Base-by-base conservation (phyloP, 2,888 invertebrate genomes). In the Deilephila porcellus region DNA sequence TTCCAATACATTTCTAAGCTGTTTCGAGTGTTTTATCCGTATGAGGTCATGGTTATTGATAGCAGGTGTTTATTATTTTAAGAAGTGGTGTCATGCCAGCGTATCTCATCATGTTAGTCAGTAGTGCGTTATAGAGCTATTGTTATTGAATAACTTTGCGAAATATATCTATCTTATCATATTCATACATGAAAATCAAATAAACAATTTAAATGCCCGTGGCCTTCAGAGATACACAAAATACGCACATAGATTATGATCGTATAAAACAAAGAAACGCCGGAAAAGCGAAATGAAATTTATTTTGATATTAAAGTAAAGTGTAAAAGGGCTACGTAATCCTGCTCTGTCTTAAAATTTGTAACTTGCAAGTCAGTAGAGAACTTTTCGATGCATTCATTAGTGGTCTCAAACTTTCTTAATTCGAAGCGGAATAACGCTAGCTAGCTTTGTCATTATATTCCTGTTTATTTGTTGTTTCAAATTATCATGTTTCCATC, bases 311-410 rank as follows among this genome's bases (percentile, higher is more conserved):
- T 72, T 29, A 32, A n/a, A 53, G 70, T 19, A 71, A 74, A 60
- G 63, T 73, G 71, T 73, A 56, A 74, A 74, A 72, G 53, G 72
- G 73, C 79, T 82, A 76, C 74, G 79, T 81, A 76, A 78, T 79
- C 78, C 80, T 75, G 74, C 79, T 75, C 79, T 75, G 77, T 76
- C 80, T 78, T 79, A 82, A 83, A 84, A 90, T 88, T 85, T 84
- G 86, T 84, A 86, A 86, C 88, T 86, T 86, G 87, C 87, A 86
- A 88, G 87, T 88, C 88, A 86, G 88, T 82, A 82, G 79, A 78
- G 83, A 90, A 91, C 88, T 91, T 90, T 86, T 84, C 86, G 88
- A 87, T 91, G 90, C 90, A 91, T 90, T 90, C 88, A 89, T 91
- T 90, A 90, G 89, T 86, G 86, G 85, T 80, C 85, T 84, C 82